Evolutionary conservation across 2,797 vertebrate genomes (phyloP).

Genomic region (Hylomyscus alleni): DNA sequence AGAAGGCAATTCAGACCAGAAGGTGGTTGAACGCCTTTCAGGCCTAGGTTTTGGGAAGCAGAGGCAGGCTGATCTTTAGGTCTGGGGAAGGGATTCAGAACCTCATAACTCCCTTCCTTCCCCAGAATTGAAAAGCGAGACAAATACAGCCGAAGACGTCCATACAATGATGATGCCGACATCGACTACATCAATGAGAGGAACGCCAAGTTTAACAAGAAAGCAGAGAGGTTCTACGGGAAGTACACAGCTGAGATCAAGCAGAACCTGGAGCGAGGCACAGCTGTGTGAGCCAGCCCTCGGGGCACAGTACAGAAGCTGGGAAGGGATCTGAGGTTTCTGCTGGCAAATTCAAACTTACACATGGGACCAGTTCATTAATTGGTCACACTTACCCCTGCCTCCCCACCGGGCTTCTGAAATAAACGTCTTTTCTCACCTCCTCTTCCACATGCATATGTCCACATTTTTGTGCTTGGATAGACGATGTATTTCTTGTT

Average conservation of each 20-base stretch:
- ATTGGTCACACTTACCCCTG: neutral
- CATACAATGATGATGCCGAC: constrained; percentile 98
- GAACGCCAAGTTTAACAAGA: constrained; percentile 99
- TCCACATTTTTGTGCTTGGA: constrained; percentile 70
- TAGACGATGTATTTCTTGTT: constrained; percentile 78
- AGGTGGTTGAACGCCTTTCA: neutral
- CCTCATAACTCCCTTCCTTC: constrained; percentile 62
- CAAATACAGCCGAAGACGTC: constrained; percentile 96
- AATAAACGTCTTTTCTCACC: constrained; percentile 78
- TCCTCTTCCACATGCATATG: constrained; percentile 48
- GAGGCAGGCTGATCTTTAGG: neutral
- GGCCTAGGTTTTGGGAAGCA: neutral
- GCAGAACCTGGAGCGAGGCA: constrained; percentile 98
- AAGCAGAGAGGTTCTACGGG: constrained; percentile 98
- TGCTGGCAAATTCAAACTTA: neutral
- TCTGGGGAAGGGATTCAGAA: neutral
- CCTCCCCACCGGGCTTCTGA: constrained; percentile 55
- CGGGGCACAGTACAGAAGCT: constrained; percentile 5
- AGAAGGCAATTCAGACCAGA: neutral
- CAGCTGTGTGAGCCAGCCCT: constrained; percentile 91
- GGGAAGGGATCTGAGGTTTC: neutral
- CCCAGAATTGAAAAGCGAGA: constrained; percentile 96
- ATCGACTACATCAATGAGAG: constrained; percentile 99
- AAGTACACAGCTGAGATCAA: constrained; percentile 99
- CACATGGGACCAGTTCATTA: neutral